phyloP scores from a whole-genome alignment of 1,140 invertebrate species.

The Ruditapes philippinarum region DNA sequence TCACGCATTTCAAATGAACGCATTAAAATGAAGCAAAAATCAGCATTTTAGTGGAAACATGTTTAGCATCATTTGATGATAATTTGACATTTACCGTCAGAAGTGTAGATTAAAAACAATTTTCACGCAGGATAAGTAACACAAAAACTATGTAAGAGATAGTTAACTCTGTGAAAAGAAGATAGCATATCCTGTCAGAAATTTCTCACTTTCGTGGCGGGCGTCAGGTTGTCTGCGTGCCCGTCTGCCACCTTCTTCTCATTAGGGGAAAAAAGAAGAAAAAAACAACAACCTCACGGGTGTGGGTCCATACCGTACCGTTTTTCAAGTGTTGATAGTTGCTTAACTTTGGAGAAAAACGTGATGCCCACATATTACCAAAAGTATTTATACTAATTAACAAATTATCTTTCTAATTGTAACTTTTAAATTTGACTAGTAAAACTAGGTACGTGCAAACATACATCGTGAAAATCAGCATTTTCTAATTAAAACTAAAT shows the following conservation, averaged over 20 bases:
- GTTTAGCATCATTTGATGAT: conserved; percentile 65
- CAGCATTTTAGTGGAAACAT: conserved; percentile 39
- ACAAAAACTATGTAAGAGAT: conserved; percentile 62
- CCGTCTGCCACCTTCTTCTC: conserved; percentile 32
- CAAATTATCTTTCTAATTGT: not conserved
- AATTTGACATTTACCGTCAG: conserved; percentile 61
- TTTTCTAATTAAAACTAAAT: not conserved
- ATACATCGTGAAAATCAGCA: not conserved
- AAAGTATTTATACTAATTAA: not conserved
- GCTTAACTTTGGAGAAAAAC: not conserved
- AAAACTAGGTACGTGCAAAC: not conserved
- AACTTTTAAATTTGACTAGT: not conserved
- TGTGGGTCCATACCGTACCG: conserved; percentile 2
- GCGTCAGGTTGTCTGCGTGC: conserved; percentile 59
- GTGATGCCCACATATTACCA: not conserved
- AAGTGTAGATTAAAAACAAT: conserved; percentile 61
- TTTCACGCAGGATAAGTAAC: conserved; percentile 59
- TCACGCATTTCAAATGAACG: conserved; percentile 49
- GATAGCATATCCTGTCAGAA: conserved; percentile 48
- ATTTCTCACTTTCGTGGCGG: conserved; percentile 53
- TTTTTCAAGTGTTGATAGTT: not conserved
- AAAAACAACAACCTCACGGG: conserved; percentile 18
- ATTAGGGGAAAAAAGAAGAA: not conserved
- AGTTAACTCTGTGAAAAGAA: conserved; percentile 55
- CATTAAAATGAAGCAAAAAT: conserved; percentile 57